Percentiles rank a stretch among this genome's conserved stretches.
Evolutionary conservation across 2,113 vertebrate genomes (phyloP).

Genomic region (Oxyura jamaicensis): DNA sequence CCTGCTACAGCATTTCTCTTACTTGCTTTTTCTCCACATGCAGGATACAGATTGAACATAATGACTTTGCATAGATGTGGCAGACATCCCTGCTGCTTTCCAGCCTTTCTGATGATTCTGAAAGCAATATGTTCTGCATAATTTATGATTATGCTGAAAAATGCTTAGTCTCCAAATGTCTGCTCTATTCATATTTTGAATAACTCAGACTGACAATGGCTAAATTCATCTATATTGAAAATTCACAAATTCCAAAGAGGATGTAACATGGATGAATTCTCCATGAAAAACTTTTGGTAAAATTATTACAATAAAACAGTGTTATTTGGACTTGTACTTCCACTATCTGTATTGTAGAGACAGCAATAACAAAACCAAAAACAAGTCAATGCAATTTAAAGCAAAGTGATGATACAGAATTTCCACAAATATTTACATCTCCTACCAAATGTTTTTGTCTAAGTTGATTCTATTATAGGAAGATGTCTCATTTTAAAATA

Average conservation of each 20-base stretch:
- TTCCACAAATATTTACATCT: neutral
- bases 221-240: neutral
- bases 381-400: neutral
- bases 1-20: neutral
- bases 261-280: neutral
- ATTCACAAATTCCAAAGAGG: neutral
- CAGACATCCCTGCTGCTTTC: neutral
- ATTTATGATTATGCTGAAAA: neutral
- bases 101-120: conserved; percentile 2
- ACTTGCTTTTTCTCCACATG: neutral
- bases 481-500: neutral
- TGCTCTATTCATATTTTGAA: neutral
- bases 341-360: neutral
- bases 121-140: neutral
- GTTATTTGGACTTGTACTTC: neutral
- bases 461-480: neutral
- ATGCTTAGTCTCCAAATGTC: neutral
- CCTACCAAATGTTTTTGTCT: neutral
- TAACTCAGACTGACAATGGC: neutral
- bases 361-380: neutral
- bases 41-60: neutral
- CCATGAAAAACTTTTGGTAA: neutral
- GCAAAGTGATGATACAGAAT: neutral
- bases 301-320: neutral
- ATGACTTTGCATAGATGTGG: neutral